Evolutionary conservation across 2,113 vertebrate genomes (phyloP).

Genomic region (Campylomormyrus tamandua): DNA sequence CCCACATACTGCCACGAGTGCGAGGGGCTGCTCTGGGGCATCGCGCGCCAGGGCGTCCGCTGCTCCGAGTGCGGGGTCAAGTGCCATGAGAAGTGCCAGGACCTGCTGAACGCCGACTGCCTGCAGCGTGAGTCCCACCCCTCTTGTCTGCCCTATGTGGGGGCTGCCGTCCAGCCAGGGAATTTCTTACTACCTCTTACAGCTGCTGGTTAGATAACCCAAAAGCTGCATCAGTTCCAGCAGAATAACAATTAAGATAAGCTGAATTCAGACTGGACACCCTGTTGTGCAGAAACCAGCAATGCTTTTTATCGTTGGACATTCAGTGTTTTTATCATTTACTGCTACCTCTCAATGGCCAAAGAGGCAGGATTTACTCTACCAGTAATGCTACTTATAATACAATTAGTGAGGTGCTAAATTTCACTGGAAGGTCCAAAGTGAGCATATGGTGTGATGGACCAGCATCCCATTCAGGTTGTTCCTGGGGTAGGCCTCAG

Average conservation of each 20-base stretch:
- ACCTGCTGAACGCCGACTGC: slow-evolving; percentile 94
- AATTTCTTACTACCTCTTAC: neutral
- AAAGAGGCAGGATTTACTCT: neutral
- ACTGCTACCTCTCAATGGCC: neutral
- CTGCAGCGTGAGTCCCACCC: slow-evolving; percentile 80
- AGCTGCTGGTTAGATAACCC: too few species aligned
- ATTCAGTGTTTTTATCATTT: neutral
- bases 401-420: neutral
- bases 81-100: slow-evolving; percentile 96
- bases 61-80: slow-evolving; percentile 94
- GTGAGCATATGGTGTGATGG: neutral
- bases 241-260: neutral
- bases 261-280: neutral
- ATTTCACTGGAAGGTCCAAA: neutral
- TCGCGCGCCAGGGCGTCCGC: slow-evolving; percentile 92
- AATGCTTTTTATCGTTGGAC: neutral
- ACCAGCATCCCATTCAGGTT: neutral
- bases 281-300: neutral
- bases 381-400: neutral
- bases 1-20: slow-evolving; percentile 97
- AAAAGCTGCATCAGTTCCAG: neutral
- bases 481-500: neutral
- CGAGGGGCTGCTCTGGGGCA: slow-evolving; percentile 93
- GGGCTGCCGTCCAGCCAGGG: neutral
- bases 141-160: neutral